A percentile compares a stretch with the other conserved stretches of the same genome.
Conservation (phyloP, 2,888 invertebrate genomes). For the Drepana falcataria region DNA sequence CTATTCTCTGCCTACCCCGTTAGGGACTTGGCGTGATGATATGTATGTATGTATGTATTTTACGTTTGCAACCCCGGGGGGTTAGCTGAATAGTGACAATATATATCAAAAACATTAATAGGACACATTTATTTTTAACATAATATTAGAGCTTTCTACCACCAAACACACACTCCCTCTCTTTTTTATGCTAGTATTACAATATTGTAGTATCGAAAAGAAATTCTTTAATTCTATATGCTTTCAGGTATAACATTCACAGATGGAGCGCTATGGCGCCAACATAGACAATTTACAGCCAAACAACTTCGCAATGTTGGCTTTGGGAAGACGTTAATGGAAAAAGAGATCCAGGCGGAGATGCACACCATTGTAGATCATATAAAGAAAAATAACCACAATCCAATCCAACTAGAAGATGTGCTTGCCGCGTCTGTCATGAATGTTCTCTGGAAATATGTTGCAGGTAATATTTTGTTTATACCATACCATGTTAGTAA, state of each 20-base stretch:
- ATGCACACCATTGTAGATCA: slow-evolving; percentile 68
- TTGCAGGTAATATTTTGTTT: slow-evolving; percentile 83
- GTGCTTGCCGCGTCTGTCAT: slow-evolving; percentile 81
- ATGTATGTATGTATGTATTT: too few relatives aligned
- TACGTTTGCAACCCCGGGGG: too few relatives aligned
- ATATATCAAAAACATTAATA: too few relatives aligned
- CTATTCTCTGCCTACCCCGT: too few relatives aligned
- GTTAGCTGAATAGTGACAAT: too few relatives aligned
- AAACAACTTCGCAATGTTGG: slow-evolving; percentile 82
- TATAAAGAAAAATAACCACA: slow-evolving; percentile 41
- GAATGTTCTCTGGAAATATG: slow-evolving; percentile 84
- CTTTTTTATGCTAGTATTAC: too few relatives aligned
- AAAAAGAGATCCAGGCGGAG: slow-evolving; percentile 78
- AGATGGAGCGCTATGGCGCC: slow-evolving; percentile 82
- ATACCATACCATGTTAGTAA: too few relatives aligned
- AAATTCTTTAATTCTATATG: slow-evolving; percentile 1
- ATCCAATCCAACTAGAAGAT: slow-evolving; percentile 67
- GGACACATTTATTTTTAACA: too few relatives aligned
- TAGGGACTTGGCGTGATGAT: too few relatives aligned
- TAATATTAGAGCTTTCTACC: too few relatives aligned
- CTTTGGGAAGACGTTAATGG: slow-evolving; percentile 80
- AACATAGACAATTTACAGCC: slow-evolving; percentile 82
- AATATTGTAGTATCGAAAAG: neutral
- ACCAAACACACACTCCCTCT: too few relatives aligned
- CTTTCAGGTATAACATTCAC: slow-evolving; percentile 82